Base-by-base conservation (phyloP, 23 tunicate genomes). In the Clavelina lepadiformis region DNA sequence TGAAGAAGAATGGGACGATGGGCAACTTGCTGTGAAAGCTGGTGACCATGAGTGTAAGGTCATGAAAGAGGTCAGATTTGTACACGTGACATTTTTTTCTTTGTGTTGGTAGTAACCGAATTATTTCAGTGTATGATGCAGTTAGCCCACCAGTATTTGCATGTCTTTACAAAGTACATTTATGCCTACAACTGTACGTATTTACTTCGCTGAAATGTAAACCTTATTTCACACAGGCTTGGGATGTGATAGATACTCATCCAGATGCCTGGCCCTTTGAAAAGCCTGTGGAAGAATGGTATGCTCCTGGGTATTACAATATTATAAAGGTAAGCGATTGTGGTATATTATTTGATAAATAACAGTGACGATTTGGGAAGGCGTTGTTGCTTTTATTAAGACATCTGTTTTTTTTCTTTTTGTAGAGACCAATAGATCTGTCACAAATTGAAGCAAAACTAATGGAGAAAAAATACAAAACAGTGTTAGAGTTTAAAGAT, bases 261-360 rank as follows among this genome's bases (percentile, higher is more conserved):
- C 71, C 67, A 3, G 98, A 93, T 6, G 78, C 98, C 46, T 93
- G 98, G 98, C 98, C 93, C 1, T 93, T 93, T 41, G 81, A 85
- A 18, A 50, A 50, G 6, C 93, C 91, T 21, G 92, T 93, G 27
- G 86, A 86, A 15, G 98, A 93, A 35, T 75, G 68, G 63, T 81
- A 86, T 28, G 98, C 98, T 5, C 98, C 98, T 19, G 87, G 93
- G 1, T 93, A 93, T 50, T 69, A 80, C 56, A 56, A 68, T 7
- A 69, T 93, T 35, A 79, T 93, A 74, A 87, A 87, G 86, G 86
- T 80, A 59, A 23, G 50, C 49, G n/a, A n/a, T n/a, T n/a, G n/a
- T n/a, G n/a, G n/a, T n/a, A n/a, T n/a, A n/a, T n/a, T n/a, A n/a
- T n/a, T n/a, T n/a, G n/a, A n/a, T n/a, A n/a, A n/a, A n/a, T n/a